phyloP scores from a whole-genome alignment of 2,113 vertebrate genomes.

The Rhinogobius similis region DNA sequence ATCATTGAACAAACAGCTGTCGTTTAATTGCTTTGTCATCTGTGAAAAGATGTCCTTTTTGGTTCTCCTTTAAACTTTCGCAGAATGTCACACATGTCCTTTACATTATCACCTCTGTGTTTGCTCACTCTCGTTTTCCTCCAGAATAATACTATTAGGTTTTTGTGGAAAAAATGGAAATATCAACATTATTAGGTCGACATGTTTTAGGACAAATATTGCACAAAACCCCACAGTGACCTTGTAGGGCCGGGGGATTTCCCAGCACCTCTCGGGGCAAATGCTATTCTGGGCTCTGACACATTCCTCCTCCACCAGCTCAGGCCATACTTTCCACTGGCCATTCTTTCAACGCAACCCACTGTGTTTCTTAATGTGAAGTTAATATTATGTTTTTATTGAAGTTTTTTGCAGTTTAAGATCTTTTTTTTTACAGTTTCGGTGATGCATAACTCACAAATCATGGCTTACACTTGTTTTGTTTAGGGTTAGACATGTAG shows the following conservation, averaged over 20 bases:
- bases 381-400: not conserved
- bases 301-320: conserved; percentile 68
- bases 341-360: conserved; percentile 39
- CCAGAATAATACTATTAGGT: conserved; percentile 2
- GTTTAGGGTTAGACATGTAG: not conserved
- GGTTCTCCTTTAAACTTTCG: not conserved
- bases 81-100: not conserved
- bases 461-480: not conserved
- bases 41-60: not conserved
- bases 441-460: no score
- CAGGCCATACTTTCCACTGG: conserved; percentile 63
- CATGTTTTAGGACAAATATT: not conserved
- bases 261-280: conserved; percentile 64
- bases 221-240: conserved; percentile 31
- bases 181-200: not conserved
- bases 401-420: not conserved
- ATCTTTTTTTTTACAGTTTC: not conserved
- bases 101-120: not conserved
- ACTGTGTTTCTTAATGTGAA: not conserved
- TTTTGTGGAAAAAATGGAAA: conserved; percentile 2
- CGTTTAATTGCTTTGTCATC: not conserved
- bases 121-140: not conserved
- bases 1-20: not conserved
- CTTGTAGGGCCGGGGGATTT: conserved; percentile 71
- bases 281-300: conserved; percentile 75